Evolutionary conservation across 2,888 invertebrate species (phyloP).

Genomic region (Ametastegia equiseti): DNA sequence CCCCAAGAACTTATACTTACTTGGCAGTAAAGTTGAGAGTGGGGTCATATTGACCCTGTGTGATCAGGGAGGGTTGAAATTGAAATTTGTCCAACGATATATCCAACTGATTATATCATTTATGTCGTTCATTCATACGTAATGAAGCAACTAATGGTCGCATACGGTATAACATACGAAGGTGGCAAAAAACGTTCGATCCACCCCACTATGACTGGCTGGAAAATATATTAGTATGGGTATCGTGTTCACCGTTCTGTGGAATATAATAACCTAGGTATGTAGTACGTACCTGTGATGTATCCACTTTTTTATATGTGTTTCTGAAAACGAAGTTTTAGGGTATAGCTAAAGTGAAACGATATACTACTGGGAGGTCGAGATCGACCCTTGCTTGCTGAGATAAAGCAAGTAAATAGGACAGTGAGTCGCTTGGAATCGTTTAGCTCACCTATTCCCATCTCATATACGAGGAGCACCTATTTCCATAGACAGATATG

Average conservation of each 20-base stretch:
- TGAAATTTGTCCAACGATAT: too few species aligned
- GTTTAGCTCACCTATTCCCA: not conserved
- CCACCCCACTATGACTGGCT: not conserved
- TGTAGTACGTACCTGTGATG: not conserved
- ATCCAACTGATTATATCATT: too few species aligned
- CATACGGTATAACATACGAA: too few species aligned
- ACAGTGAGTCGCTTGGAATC: conserved; percentile 32
- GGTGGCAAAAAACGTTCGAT: too few species aligned
- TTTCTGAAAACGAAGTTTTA: not conserved
- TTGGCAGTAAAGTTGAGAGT: too few species aligned
- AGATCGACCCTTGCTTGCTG: conserved; percentile 11
- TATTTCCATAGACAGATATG: not conserved
- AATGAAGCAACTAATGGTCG: too few species aligned
- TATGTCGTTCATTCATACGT: too few species aligned
- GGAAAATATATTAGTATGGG: not conserved
- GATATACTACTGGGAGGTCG: conserved; percentile 8
- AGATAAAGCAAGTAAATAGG: conserved; percentile 25
- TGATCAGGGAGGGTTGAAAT: too few species aligned
- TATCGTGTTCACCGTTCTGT: not conserved
- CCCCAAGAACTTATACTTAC: too few species aligned
- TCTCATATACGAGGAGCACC: not conserved
- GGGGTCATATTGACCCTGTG: too few species aligned
- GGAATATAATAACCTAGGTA: not conserved
- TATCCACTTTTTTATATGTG: not conserved
- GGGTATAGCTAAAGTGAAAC: conserved; percentile 24